Conservation (phyloP, 2,113 vertebrate genomes). For the Ammospiza caudacuta region DNA sequence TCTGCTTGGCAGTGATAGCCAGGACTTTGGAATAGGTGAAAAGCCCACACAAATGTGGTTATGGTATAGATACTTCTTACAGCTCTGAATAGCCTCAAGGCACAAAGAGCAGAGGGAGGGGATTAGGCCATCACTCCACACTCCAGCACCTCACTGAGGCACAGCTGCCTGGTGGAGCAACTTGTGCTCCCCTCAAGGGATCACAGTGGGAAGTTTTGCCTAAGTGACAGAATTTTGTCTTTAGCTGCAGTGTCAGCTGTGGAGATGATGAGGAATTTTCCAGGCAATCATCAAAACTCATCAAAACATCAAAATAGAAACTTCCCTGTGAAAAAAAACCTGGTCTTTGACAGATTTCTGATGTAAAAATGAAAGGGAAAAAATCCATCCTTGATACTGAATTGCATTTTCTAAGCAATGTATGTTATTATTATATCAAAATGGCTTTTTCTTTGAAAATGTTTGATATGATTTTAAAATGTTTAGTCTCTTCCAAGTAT, state of each 20-base stretch:
- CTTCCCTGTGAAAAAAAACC: neutral
- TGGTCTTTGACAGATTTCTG: neutral
- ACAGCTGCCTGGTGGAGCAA: accelerated
- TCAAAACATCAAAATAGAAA: neutral
- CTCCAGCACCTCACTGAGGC: neutral
- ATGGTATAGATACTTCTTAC: neutral
- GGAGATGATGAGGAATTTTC: neutral
- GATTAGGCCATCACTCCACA: neutral
- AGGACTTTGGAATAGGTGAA: neutral
- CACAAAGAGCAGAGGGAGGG: neutral
- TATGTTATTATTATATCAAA: neutral
- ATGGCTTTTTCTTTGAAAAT: neutral
- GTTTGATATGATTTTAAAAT: neutral
- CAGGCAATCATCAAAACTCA: neutral
- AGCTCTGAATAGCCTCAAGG: neutral
- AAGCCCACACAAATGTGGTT: neutral
- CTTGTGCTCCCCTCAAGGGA: neutral
- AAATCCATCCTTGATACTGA: neutral
- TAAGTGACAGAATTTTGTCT: neutral
- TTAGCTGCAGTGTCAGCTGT: neutral
- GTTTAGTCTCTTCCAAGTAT: neutral
- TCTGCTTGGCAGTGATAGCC: neutral
- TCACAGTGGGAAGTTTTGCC: neutral
- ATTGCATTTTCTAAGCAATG: neutral
- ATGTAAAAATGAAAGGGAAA: neutral